These are phyloP conservation scores for Cosmopolites sordidus DNA, from an alignment of 2,888 invertebrate genomes.

Conservation along the genomic window DNA sequence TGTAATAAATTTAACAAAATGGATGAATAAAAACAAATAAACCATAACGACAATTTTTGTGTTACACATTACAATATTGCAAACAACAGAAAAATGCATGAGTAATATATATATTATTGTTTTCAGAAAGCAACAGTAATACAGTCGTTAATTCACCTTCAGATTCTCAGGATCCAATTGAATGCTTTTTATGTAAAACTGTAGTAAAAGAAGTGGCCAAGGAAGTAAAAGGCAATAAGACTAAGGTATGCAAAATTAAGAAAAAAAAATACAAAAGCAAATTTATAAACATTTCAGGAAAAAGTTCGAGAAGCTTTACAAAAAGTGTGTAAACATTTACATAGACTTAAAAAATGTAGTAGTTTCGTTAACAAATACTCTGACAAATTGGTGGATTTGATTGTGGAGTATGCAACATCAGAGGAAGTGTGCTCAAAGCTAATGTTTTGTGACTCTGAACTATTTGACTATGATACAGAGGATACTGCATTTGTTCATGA, in stretches of 20 bases:
- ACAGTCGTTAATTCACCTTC: no score
- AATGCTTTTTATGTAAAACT: conserved; percentile 13
- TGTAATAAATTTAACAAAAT: no score
- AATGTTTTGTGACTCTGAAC: no score
- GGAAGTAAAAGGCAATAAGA: neutral
- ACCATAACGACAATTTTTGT: no score
- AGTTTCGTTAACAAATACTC: conserved; percentile 75
- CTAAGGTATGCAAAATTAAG: neutral
- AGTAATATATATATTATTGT: no score
- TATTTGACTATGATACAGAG: no score
- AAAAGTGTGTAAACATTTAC: conserved; percentile 66
- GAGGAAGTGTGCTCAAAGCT: neutral
- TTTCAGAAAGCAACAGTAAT: no score
- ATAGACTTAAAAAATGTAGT: conserved; percentile 61
- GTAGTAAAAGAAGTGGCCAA: conserved; percentile 7
- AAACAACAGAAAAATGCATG: no score
- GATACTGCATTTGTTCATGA: no score
- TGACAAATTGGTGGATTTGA: conserved; percentile 70
- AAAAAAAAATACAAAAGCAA: neutral
- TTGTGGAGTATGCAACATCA: conserved; percentile 49
- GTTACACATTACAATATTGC: no score
- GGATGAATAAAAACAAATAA: no score
- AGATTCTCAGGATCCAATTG: neutral
- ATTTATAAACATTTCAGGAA: conserved; percentile 50
- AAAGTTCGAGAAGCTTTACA: conserved; percentile 67